Evolutionary conservation across 2,888 invertebrate species (phyloP).

Genomic region (Myathropa florea): DNA sequence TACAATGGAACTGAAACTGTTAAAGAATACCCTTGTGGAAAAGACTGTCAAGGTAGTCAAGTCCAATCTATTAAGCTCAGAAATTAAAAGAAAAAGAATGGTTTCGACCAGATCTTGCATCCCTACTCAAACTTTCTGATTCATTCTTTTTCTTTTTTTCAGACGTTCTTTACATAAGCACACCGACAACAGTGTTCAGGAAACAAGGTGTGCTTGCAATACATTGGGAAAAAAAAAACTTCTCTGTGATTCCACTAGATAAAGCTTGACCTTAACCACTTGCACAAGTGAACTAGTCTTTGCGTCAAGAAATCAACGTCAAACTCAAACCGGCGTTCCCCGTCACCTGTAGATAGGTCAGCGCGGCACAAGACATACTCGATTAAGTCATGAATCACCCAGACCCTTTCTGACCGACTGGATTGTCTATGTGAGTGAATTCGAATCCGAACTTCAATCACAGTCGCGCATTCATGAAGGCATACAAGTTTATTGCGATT

Average conservation of each 20-base stretch:
- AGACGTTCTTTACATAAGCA: not conserved
- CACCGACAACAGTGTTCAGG: not conserved
- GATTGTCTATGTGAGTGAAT: slow-evolving; percentile 4
- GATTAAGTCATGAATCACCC: slow-evolving; percentile 25
- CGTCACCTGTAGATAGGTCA: slow-evolving; percentile 8
- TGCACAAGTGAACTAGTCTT: not conserved
- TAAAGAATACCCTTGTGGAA: too few relatives aligned
- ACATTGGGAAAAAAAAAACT: too few relatives aligned
- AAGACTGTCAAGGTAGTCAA: too few relatives aligned
- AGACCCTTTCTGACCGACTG: slow-evolving; percentile 17
- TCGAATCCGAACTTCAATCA: slow-evolving; percentile 24
- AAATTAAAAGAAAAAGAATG: too few relatives aligned
- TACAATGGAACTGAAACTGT: too few relatives aligned
- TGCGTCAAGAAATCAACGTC: slow-evolving; percentile 1
- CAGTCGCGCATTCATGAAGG: not conserved
- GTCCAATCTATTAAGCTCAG: too few relatives aligned
- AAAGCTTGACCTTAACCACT: not conserved
- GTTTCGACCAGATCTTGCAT: too few relatives aligned
- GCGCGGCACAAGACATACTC: not conserved
- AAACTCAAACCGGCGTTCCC: slow-evolving; percentile 4
- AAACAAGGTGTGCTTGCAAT: not conserved
- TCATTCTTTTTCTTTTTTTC: not conserved
- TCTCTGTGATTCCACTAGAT: not conserved
- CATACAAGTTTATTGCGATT: slow-evolving; percentile 30
- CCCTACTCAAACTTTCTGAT: too few relatives aligned